Percentiles rank a stretch among this genome's conserved stretches.
Evolutionary conservation across 2,888 invertebrate genomes (phyloP).

Genomic region (Pammene fasciana): DNA sequence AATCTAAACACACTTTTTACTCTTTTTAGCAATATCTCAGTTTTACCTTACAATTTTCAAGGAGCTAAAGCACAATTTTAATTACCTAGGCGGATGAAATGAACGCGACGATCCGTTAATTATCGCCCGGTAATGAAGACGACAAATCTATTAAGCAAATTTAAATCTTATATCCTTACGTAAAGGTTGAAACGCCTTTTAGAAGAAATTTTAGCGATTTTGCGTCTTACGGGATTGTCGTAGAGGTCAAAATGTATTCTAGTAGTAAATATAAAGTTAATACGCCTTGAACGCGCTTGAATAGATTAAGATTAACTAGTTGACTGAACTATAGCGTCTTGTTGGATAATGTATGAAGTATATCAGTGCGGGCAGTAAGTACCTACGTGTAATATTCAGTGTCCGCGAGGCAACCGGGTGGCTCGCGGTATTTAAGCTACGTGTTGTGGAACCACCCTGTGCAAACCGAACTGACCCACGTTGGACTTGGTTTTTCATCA

Average conservation of each 20-base stretch:
- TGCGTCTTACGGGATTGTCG: not conserved
- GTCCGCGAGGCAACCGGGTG: too few species aligned
- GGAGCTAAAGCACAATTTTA: constrained; percentile 10
- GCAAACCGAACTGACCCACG: too few species aligned
- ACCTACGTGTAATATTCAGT: too few species aligned
- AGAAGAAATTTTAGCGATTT: not conserved
- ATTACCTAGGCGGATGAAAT: constrained; percentile 18
- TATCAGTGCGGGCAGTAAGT: too few species aligned
- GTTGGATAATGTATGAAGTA: too few species aligned
- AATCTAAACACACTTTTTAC: not conserved
- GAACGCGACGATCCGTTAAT: constrained; percentile 14
- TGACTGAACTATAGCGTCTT: not conserved
- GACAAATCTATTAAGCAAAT: not conserved
- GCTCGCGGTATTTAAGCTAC: too few species aligned
- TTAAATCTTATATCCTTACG: not conserved
- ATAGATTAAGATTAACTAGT: not conserved
- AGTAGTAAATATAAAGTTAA: not conserved
- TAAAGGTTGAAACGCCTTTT: not conserved
- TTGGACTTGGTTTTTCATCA: too few species aligned
- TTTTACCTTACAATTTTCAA: not conserved
- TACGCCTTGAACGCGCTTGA: not conserved
- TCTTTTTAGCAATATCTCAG: not conserved
- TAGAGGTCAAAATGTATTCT: not conserved
- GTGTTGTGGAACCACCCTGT: too few species aligned
- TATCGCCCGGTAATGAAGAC: constrained; percentile 22